These are phyloP conservation scores for Drosophila littoralis DNA, from an alignment of 1,140 invertebrate genomes.

Conservation along the genomic window DNA sequence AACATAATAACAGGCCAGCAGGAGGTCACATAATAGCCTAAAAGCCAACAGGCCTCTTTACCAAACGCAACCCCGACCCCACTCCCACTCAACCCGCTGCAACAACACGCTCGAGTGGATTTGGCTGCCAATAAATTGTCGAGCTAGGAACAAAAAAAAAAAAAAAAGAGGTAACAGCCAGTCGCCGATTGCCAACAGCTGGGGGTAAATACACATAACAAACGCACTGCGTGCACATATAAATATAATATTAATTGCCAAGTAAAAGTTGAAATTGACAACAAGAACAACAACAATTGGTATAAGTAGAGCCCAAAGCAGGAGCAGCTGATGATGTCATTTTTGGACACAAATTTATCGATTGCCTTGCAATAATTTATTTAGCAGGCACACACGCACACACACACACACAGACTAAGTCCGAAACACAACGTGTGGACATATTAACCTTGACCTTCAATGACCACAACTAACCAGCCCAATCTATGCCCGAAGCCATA, in stretches of 20 bases:
- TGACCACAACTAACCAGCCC: constrained; percentile 22
- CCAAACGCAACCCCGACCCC: constrained; percentile 3
- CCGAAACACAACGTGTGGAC: constrained; percentile 39
- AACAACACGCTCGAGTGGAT: constrained; percentile 36
- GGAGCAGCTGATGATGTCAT: constrained; percentile 65
- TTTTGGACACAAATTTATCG: constrained; percentile 62
- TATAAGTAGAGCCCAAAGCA: constrained; percentile 27
- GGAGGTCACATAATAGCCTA: constrained; percentile 76
- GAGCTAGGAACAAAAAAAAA: constrained; percentile 2
- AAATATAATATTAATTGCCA: constrained; percentile 71
- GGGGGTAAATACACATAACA: constrained; percentile 62
- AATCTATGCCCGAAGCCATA: neutral
- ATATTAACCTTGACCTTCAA: constrained; percentile 64
- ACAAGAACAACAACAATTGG: constrained; percentile 9
- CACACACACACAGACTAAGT: constrained; percentile 26
- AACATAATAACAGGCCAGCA: constrained; percentile 71
- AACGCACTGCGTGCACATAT: constrained; percentile 69
- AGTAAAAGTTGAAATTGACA: constrained; percentile 59
- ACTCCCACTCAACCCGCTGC: neutral
- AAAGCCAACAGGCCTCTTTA: constrained; percentile 17
- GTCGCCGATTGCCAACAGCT: constrained; percentile 69
- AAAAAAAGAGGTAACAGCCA: constrained; percentile 65
- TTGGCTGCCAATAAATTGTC: constrained; percentile 73
- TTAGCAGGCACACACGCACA: constrained; percentile 41
- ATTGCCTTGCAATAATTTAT: constrained; percentile 76